A percentile compares a stretch with the other conserved stretches of the same genome.
Evolutionary conservation across 2,113 vertebrate species (phyloP).

Genomic region (Vireo altiloquus): DNA sequence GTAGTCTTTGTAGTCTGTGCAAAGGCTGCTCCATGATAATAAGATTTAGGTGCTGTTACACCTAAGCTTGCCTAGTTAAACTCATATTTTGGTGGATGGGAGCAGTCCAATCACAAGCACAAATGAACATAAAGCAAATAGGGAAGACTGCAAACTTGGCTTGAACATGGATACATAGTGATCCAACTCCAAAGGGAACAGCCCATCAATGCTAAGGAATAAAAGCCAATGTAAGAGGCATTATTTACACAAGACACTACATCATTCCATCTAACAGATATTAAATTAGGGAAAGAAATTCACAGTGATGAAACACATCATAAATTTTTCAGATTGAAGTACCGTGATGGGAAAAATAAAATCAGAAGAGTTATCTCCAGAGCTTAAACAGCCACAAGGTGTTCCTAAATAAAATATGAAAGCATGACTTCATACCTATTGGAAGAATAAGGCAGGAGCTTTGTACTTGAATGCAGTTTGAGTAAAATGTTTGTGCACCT

Average conservation of each 20-base stretch:
- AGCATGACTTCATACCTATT: background rate
- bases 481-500: background rate
- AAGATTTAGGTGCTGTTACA: background rate
- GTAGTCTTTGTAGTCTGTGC: background rate
- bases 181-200: background rate
- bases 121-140: background rate
- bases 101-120: background rate
- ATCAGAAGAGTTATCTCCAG: background rate
- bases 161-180: background rate
- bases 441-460: background rate
- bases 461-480: background rate
- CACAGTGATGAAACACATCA: background rate
- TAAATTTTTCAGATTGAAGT: background rate
- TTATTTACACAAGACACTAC: background rate
- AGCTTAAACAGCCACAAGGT: background rate
- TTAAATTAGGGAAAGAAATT: background rate
- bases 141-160: background rate
- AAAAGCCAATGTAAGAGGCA: background rate
- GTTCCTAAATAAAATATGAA: background rate
- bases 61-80: background rate
- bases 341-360: background rate
- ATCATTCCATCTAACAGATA: background rate
- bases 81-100: background rate
- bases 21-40: background rate
- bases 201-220: background rate